Percentiles rank a stretch among this genome's conserved stretches.
Evolutionary conservation across 2,888 invertebrate species (phyloP).

Genomic region (Tipula helvola): DNA sequence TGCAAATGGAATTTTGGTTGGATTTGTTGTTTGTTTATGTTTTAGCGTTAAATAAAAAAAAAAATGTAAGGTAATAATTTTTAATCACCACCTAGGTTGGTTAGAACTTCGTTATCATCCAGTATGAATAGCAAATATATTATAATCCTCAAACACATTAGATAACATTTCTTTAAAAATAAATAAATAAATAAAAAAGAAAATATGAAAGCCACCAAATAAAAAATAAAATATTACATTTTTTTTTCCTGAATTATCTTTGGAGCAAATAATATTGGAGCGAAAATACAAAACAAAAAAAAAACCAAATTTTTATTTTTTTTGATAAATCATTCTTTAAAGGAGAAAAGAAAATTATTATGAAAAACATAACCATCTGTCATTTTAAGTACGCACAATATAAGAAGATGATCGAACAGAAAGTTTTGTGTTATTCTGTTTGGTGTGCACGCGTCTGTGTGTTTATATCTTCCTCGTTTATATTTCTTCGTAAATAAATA

Average conservation of each 20-base stretch:
- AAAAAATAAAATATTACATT: neutral
- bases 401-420: neutral
- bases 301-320: neutral
- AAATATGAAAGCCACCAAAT: neutral
- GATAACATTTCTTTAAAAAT: no score
- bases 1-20: neutral
- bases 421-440: neutral
- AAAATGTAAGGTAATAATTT: neutral
- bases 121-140: no score
- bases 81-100: no score
- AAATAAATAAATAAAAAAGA: neutral
- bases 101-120: no score
- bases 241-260: neutral
- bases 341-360: neutral
- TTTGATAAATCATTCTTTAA: neutral
- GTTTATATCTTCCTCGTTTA: neutral
- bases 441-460: neutral
- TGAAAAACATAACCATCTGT: constrained; percentile 4
- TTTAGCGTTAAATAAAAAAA: neutral
- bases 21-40: neutral
- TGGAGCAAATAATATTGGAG: neutral
- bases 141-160: no score
- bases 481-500: neutral
- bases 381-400: constrained; percentile 4
- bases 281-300: neutral